Evolutionary conservation across 2,888 invertebrate genomes (phyloP), one percentile per base, ranked within the genome.

Genomic region (Abrostola tripartita): DNA sequence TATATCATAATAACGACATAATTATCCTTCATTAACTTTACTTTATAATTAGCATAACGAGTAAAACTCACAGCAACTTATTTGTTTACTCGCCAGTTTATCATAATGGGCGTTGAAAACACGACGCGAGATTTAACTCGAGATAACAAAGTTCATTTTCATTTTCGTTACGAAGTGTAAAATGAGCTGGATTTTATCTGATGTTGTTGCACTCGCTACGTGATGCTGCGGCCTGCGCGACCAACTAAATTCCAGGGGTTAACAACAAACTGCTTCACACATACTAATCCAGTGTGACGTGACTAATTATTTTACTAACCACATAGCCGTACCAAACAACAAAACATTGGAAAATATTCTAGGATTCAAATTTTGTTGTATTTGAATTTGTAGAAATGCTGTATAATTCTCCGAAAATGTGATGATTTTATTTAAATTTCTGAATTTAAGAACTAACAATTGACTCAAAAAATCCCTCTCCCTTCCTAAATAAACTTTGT

Each of bases 121-220:
- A 68, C 57, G 68, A 68, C 61, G 52, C 47, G 49, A 74, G 78
- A 77, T 79, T 75, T 61, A 75, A 65, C 68, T 66, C 57, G 50
- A 56, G 71, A 71, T 71, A 72, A 61, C 72, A 58, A 71, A 70
- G 67, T 61, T 68, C 49, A 52, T 75, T 77, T 81, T 77, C 71
- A 68, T 77, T 78, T 81, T 73, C 65, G 59, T 70, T 71, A 42
- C 60, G 53, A 65, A 73, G 71, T 79, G 61, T 71, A 76, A 70
- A 76, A 69, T 72, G 12, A 37, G 52, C 56, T 62, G 52, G 54
- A 76, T 68, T 66, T 63, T 71, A 67, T 71, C 56, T 58, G 41
- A 52, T 52, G 59, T 71, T 68, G 68, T 53, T 68, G 72, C 71
- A 68, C 57, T 56, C 24, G 49, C 55, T 51, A 68, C 64, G 65